Conservation (phyloP, 2,797 vertebrate species). For the Bovichtus diacanthus region DNA sequence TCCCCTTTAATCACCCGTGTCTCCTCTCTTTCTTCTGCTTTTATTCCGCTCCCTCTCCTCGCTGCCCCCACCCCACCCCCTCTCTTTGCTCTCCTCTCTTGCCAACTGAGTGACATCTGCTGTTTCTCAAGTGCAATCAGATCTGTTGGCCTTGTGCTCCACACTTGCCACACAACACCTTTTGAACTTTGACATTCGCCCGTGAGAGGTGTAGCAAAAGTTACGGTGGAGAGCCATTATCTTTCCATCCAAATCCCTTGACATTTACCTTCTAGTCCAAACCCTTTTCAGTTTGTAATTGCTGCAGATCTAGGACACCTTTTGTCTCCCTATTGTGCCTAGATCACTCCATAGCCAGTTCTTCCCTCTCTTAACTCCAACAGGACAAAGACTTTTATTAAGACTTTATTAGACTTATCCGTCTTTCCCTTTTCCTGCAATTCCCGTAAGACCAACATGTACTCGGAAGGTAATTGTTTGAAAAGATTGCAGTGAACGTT, state of each 20-base stretch:
- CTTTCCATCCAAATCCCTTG: neutral
- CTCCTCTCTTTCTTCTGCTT: slow-evolving; percentile 17
- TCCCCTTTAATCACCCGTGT: slow-evolving; percentile 40
- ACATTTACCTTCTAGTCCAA: slow-evolving; percentile 7
- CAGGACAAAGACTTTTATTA: slow-evolving; percentile 6
- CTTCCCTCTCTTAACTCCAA: neutral
- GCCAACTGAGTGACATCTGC: slow-evolving; percentile 42
- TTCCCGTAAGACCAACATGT: neutral
- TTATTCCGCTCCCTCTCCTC: slow-evolving; percentile 12
- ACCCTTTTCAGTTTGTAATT: slow-evolving; percentile 6
- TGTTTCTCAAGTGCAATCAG: slow-evolving; percentile 8
- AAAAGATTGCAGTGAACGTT: neutral
- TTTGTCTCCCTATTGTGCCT: neutral
- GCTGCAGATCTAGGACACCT: slow-evolving; percentile 2
- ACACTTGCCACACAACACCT: neutral
- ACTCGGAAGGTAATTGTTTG: neutral
- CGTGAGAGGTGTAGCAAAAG: neutral
- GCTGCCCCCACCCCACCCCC: neutral
- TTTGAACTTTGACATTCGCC: slow-evolving; percentile 1
- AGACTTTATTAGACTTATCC: neutral
- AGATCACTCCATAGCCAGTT: slow-evolving; percentile 1
- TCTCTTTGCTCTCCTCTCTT: slow-evolving; percentile 2
- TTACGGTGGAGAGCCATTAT: slow-evolving; percentile 10
- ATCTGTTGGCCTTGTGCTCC: neutral
- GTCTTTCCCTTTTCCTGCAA: neutral